Base-by-base conservation (phyloP, 2,888 invertebrate genomes). In the Aspidiotus destructor region DNA sequence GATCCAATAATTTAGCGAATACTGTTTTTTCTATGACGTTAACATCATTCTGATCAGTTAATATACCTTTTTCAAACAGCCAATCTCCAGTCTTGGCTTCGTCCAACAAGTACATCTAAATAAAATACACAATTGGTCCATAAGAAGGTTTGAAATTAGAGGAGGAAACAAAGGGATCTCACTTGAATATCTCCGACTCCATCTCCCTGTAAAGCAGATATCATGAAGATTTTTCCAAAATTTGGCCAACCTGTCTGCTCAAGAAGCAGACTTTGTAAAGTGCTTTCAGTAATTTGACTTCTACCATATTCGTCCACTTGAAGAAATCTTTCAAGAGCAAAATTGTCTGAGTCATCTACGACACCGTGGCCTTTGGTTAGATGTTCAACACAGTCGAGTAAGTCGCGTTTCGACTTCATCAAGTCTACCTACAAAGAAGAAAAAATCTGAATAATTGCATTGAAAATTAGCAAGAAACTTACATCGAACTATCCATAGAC, bases 141-240 rank as follows among this genome's bases (percentile, higher is more conserved):
- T 16, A 42, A 13, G 11, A 13, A 11, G 13, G 15, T 7, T 54
- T 15, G 44, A 55, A 13, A 41, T 7, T 41, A n/a, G 13, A 54
- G 13, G 8, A 55, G 28, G 16, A 44, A 28, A 28, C 28, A 5
- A 28, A 28, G 28, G 28, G 28, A 28, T 28, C 73, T 75, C 76
- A 87, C 88, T 79, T 84, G 84, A 41, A 93, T 79, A 73, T 86
- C 85, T 42, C 81, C 79, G 2, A 91, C 78, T 2, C 92, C 92
- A 78, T 85, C 85, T 40, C 73, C 88, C 69, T 84, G 84, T 41
- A 92, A 76, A 0, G 94, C 89, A 9, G 96, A 96, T n/a, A 93
- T 83, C 81, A 96, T 86, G 76, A 98, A 98, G 10, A 97, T 86
- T 75, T 89, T 86, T 41, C 84, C 82, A 78, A 99, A 99, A 72